A percentile compares a stretch with the other conserved stretches of the same genome.
phyloP scores from a whole-genome alignment of 2,113 vertebrate species.

The Brachypteracias leptosomus region DNA sequence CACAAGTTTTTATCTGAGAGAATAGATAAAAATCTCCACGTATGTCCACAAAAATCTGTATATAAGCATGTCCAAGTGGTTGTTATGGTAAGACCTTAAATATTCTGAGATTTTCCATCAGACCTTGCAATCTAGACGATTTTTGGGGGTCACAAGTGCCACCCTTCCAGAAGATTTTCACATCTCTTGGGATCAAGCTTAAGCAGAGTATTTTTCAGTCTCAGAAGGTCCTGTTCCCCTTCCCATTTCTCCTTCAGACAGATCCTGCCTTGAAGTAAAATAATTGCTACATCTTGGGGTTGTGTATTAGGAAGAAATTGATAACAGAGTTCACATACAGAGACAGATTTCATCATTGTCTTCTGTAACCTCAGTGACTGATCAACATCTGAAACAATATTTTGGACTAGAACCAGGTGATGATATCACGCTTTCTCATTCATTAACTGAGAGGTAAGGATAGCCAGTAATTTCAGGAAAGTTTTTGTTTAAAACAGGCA shows the following conservation, averaged over 20 bases:
- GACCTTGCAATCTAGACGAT: neutral
- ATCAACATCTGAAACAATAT: neutral
- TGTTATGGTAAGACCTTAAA: neutral
- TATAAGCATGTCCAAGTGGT: neutral
- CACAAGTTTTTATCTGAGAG: neutral
- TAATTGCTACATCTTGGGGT: neutral
- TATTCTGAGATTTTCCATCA: neutral
- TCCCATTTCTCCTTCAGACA: neutral
- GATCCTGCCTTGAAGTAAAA: neutral
- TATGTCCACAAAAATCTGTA: neutral
- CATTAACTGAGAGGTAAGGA: neutral
- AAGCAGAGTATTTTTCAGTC: neutral
- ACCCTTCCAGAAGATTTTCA: neutral
- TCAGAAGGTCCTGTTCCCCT: neutral
- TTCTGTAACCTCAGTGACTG: neutral
- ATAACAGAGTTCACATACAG: neutral
- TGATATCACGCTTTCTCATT: neutral
- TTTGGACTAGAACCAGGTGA: neutral
- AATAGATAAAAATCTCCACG: neutral
- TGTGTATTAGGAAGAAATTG: neutral
- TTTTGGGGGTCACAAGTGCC: rapidly evolving
- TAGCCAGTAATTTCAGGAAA: neutral
- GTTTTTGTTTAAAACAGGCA: neutral
- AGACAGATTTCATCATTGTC: neutral
- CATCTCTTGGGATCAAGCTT: neutral